Evolutionary conservation across 2,113 vertebrate species (phyloP), one percentile per base, ranked within the genome.

Genomic region (Typhlomys cinereus): DNA sequence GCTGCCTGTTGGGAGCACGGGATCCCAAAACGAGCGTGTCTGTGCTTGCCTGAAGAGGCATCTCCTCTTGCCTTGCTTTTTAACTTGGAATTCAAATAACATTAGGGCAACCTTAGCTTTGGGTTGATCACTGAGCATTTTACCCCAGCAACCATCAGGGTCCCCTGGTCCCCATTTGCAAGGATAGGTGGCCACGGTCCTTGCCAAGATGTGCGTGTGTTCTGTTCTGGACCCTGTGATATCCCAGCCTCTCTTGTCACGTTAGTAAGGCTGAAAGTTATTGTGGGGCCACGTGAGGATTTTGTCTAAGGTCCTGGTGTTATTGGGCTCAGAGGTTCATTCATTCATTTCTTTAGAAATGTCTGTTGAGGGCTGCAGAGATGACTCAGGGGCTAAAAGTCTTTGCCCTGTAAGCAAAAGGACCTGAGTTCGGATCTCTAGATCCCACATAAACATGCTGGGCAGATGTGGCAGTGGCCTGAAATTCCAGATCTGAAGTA

Each of bases 1-100:
- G 3, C 9, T 1, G 31, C 50, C 31, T 8, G 25, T 69, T 15
- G 0, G 0, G 39, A 34, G 23, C 4, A 0, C 23, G 0, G 2
- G 0, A 14, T 1, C 64, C 57, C 5, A 17, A 2, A 1, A 6
- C 8, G 46, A 18, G 46, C 17, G 14, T 1, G 1, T 1, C 25
- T 9, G 20, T 6, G 3, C 48, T 25, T 46, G 18, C n/a, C 2
- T 2, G 0, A 10, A n/a, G 6, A 48, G 8, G 29, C 15, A 13
- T 11, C 2, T 27, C 21, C n/a, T 12, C 57, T 21, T 13, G n/a
- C n/a, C n/a, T 6, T 29, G 7, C 1, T 15, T 52, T 41, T 75
- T 6, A 18, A 9, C 3, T 6, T 39, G 20, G 3, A 3, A 75
- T 12, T 41, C 36, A 54, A 48, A 39, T 64, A 44, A 14, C 71